Percentiles rank a stretch among this genome's conserved stretches.
These are phyloP conservation scores for Bufo gargarizans DNA, from an alignment of 2,113 vertebrate genomes.

Conservation along the genomic window DNA sequence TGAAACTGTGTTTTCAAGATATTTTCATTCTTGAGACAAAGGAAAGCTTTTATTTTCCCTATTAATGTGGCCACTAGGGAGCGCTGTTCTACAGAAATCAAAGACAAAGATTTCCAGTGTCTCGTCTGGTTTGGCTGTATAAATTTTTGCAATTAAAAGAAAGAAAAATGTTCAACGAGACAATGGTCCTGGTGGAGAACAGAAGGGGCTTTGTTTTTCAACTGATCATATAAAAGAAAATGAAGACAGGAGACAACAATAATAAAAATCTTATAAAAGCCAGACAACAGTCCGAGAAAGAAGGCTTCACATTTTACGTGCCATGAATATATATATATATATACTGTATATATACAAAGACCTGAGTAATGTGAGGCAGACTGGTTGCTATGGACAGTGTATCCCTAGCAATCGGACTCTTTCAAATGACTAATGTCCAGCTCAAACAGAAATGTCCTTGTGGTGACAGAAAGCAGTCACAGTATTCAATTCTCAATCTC, in stretches of 20 bases:
- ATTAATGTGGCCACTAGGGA: slow-evolving; percentile 30
- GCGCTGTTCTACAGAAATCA: slow-evolving; percentile 15
- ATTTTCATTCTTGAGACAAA: not conserved
- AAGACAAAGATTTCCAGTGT: not conserved
- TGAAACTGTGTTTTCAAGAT: not conserved
- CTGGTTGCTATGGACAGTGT: not conserved
- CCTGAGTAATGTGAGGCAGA: not conserved
- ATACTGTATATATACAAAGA: no score
- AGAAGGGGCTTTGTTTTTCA: not conserved
- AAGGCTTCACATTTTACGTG: not conserved
- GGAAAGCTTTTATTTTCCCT: not conserved
- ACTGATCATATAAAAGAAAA: not conserved
- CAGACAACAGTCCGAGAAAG: not conserved
- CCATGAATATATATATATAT: not conserved
- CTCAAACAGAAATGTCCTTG: no score
- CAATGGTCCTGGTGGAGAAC: not conserved
- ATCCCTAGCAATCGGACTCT: not conserved
- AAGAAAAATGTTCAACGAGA: not conserved
- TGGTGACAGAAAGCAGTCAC: no score
- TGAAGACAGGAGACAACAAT: not conserved
- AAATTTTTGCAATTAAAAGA: not conserved
- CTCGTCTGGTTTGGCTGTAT: not conserved
- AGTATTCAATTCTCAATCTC: no score
- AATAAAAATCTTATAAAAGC: not conserved
- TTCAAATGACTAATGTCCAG: no score